Percentiles rank a stretch among this genome's conserved stretches.
Conservation (phyloP, 2,888 invertebrate genomes). For the Tanytarsus gracilentus region DNA sequence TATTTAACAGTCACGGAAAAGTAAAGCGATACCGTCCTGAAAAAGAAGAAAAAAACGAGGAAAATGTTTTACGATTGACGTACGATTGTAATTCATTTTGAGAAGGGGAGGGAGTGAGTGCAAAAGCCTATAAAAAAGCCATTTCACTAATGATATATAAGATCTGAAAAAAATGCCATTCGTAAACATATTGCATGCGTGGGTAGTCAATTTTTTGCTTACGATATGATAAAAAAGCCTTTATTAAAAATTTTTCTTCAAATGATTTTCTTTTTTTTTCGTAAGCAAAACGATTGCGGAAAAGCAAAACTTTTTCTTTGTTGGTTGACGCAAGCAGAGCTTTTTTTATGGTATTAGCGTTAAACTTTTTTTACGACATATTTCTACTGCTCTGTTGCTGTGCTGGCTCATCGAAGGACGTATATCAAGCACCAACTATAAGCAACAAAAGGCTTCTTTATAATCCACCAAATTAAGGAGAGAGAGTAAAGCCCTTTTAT, state of each 20-base stretch:
- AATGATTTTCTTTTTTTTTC: background rate
- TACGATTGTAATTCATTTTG: conserved; percentile 21
- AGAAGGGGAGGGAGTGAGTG: background rate
- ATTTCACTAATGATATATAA: conserved; percentile 18
- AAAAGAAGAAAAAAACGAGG: background rate
- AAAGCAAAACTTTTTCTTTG: background rate
- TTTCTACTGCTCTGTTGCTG: background rate
- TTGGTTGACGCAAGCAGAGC: background rate
- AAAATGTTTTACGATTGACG: conserved; percentile 21
- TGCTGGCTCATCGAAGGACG: background rate
- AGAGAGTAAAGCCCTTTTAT: conserved; percentile 15
- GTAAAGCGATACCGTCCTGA: background rate
- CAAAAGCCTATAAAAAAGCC: conserved; percentile 19
- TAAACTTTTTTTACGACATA: conserved; percentile 7
- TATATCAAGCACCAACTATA: background rate
- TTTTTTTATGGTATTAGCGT: conserved; percentile 7
- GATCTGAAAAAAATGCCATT: background rate
- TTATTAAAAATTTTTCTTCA: background rate
- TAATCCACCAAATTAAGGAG: conserved; percentile 11
- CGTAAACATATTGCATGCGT: no score
- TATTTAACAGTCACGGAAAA: conserved; percentile 23
- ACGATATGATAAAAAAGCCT: background rate
- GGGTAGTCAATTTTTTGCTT: background rate
- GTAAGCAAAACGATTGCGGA: background rate
- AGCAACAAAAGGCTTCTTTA: conserved; percentile 3